Evolutionary conservation across 2,113 vertebrate genomes (phyloP).

Genomic region (zebrafish (Danio rerio)): DNA sequence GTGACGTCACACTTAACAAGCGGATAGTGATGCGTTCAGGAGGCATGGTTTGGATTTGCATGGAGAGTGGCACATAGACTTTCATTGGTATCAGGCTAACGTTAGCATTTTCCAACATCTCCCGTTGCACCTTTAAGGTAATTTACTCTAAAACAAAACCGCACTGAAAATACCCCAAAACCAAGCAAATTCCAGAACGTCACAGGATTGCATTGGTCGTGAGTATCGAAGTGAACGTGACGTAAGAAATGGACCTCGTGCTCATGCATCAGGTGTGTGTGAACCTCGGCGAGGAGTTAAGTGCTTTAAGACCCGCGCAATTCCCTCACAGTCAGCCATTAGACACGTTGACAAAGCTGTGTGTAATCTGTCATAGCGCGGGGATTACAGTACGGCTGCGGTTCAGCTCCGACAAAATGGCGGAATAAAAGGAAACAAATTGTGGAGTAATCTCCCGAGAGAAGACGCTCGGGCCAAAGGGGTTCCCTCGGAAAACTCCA

Average conservation of each 20-base stretch:
- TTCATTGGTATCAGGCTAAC: no score
- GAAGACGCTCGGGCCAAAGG: slow-evolving; percentile 60
- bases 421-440: slow-evolving; percentile 76
- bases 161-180: background rate
- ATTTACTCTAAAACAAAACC: background rate
- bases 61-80: no score
- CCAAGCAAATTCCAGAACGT: background rate
- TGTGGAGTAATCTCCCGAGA: slow-evolving; percentile 74
- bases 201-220: background rate
- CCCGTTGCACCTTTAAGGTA: no score
- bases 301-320: slow-evolving; percentile 67
- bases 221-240: background rate
- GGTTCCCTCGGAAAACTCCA: slow-evolving; percentile 69
- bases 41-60: no score
- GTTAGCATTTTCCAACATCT: no score
- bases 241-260: background rate
- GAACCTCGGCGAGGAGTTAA: slow-evolving; percentile 63
- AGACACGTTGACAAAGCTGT: slow-evolving; percentile 72
- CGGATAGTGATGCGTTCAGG: no score
- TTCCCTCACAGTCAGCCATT: slow-evolving; percentile 65
- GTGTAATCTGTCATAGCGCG: slow-evolving; percentile 73
- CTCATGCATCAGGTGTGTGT: slow-evolving; percentile 30
- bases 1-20: no score
- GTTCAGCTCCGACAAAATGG: slow-evolving; percentile 66
- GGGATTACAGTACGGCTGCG: slow-evolving; percentile 73